Base-by-base conservation (phyloP, 2,113 vertebrate species). In the Myiozetetes cayanensis region DNA sequence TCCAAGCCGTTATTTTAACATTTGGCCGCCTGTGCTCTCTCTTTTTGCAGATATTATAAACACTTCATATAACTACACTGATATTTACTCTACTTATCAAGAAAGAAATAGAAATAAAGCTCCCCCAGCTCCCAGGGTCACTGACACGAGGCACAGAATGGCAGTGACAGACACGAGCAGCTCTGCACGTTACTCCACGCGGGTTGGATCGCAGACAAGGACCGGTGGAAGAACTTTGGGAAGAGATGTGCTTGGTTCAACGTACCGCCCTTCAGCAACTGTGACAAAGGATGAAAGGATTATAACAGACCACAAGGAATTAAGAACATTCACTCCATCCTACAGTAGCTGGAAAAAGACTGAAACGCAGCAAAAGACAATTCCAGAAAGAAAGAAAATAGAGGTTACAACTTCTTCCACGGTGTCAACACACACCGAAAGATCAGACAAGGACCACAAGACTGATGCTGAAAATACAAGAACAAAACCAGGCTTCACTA, bases 1-100 rank as follows among this genome's bases (percentile, higher is more conserved):
- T 72, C 50, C 15, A 71, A 81, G 22, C 46, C 52, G 17, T 78
- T 74, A 70, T 85, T 96, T 66, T 95, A 74, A 76, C 91, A 20
- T 90, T 87, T 47, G 85, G 50, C 65, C 11, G 4, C 90, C 44
- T 97, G 58, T 59, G 90, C 55, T 62, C 41, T 96, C 27, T 52
- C 96, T 82, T 52, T 52, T 91, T 83, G 53, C 96, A 99, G 99
- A 98, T 93, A 97, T 98, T 94, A 97, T 98, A 97, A 97, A 97
- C 81, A 95, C 97, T 43, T 74, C 96, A 27, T 98, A 97, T 80
- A 95, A 95, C 13, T 98, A 98, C 63, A 96, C 94, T 73, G 96
- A 96, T 96, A 97, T 90, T 97, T 93, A 95, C 53, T 96, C 98
- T 68, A 61, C 96, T 52, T 94, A 97, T 12, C 95, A 95, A 91